A percentile compares a stretch with the other conserved stretches of the same genome.
Evolutionary conservation across 2,113 vertebrate genomes (phyloP).

Genomic region (Aix galericulata): DNA sequence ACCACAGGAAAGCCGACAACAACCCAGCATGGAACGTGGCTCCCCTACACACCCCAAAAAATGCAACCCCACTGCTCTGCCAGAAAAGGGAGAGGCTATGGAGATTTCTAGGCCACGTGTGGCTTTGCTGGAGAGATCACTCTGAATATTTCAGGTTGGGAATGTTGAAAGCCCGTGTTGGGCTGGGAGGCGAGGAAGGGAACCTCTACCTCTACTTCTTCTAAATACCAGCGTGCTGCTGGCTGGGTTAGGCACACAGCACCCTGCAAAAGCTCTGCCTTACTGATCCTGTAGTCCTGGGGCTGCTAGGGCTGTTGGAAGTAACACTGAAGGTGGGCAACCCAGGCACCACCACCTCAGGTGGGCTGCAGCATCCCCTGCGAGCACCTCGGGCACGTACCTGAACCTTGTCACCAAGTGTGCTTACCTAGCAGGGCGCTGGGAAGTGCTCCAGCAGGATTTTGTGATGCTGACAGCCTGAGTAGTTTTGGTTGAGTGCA

Average conservation of each 20-base stretch:
- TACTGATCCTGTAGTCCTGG: background rate
- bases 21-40: fast-evolving
- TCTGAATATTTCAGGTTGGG: background rate
- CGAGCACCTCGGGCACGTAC: too few relatives aligned
- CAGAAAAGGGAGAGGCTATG: background rate
- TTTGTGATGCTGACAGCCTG: background rate
- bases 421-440: background rate
- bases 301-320: background rate
- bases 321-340: background rate
- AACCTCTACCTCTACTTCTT: background rate
- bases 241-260: fast-evolving
- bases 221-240: too few relatives aligned
- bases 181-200: background rate
- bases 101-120: background rate
- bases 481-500: background rate
- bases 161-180: background rate
- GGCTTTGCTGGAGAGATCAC: background rate
- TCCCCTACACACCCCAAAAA: background rate
- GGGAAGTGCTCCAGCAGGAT: background rate
- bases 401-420: fast-evolving
- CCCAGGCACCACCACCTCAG: background rate
- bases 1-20: background rate
- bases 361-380: background rate
- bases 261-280: too few relatives aligned
- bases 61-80: background rate